A percentile compares a stretch with the other conserved stretches of the same genome.
These are phyloP conservation scores for Sylvilagus floridanus DNA, from an alignment of 2,797 vertebrate genomes.

Conservation along the genomic window DNA sequence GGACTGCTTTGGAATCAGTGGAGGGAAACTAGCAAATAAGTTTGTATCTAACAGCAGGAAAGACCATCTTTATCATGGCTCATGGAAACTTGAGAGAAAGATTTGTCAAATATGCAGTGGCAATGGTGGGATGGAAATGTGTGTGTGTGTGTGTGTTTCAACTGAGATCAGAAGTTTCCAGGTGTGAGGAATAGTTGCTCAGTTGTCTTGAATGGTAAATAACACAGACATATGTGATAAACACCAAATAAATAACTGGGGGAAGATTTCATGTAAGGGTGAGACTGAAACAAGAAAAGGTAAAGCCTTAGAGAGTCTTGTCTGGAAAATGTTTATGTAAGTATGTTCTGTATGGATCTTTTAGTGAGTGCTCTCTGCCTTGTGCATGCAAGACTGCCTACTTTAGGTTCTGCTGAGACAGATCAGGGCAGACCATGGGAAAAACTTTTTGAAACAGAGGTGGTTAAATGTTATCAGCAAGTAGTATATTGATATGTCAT, in stretches of 20 bases:
- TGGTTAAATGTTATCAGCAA: slow-evolving; percentile 73
- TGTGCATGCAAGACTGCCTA: not conserved
- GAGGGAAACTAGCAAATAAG: not conserved
- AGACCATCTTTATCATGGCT: not conserved
- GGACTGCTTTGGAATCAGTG: not conserved
- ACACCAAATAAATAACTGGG: not conserved
- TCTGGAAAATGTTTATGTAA: not conserved
- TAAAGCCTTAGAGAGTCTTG: not conserved
- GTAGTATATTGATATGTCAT: slow-evolving; percentile 64
- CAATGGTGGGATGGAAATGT: not conserved
- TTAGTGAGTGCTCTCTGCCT: not conserved
- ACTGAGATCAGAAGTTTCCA: not conserved
- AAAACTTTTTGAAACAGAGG: slow-evolving; percentile 54
- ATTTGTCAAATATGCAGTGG: not conserved
- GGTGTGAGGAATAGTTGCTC: not conserved
- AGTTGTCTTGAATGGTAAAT: not conserved
- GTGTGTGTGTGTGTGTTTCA: not conserved
- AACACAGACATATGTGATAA: not conserved
- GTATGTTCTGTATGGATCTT: not conserved
- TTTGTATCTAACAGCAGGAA: not conserved
- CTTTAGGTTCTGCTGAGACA: slow-evolving; percentile 24
- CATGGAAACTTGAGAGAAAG: not conserved
- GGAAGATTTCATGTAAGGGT: not conserved
- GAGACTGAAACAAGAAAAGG: slow-evolving; percentile 30
- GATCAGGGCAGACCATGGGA: not conserved